Conservation (phyloP, 1,140 invertebrate species). For the Aleiodes sp. region DNA sequence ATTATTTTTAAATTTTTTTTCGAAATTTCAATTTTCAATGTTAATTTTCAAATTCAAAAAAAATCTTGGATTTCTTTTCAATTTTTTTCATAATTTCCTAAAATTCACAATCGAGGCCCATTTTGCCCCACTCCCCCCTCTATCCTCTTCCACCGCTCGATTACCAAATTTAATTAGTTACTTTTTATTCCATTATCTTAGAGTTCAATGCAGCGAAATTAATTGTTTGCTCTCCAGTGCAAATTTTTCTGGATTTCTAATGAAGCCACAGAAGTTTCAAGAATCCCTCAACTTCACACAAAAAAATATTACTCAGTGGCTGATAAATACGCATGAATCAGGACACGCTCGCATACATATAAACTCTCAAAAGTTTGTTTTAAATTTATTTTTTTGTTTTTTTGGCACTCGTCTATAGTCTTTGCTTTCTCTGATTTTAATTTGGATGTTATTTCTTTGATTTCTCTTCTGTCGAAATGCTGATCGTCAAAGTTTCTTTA, state of each 20-base stretch:
- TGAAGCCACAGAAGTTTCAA: not conserved
- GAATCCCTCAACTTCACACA: too few species aligned
- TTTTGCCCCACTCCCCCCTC: not conserved
- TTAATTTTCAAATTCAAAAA: not conserved
- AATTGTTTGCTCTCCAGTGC: not conserved
- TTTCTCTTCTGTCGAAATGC: constrained; percentile 41
- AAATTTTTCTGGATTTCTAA: too few species aligned
- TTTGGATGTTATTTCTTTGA: constrained; percentile 62
- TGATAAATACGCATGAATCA: not conserved
- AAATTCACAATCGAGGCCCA: not conserved
- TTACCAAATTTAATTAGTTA: not conserved
- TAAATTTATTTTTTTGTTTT: too few species aligned
- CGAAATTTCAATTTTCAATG: not conserved
- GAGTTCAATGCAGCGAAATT: not conserved
- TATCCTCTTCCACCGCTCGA: not conserved
- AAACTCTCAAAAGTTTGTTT: constrained; percentile 50
- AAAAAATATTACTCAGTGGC: too few species aligned
- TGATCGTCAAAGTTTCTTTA: constrained; percentile 33
- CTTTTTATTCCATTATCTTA: not conserved
- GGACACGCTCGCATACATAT: constrained; percentile 46
- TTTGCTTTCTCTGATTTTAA: constrained; percentile 55
- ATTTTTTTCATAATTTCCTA: not conserved
- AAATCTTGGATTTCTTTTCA: not conserved
- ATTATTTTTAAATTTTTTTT: not conserved
- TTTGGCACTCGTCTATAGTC: constrained; percentile 57